Evolutionary conservation across 92 coral and sea anemone genomes (phyloP).

Genomic region (Phymanthus crucifer): DNA sequence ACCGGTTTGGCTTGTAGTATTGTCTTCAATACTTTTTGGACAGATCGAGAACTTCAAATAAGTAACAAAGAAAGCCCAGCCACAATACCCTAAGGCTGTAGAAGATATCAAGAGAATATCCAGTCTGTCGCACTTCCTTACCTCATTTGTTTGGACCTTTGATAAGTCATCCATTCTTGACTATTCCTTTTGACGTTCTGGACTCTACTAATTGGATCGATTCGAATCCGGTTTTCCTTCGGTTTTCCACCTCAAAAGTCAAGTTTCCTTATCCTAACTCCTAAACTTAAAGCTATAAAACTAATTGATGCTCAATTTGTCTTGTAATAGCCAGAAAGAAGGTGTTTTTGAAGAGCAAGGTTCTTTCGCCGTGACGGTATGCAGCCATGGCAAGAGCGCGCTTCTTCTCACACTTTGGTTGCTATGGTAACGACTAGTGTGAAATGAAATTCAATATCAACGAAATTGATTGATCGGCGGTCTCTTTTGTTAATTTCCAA

Average conservation of each 20-base stretch:
- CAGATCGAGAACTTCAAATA: neutral
- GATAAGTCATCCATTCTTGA: neutral
- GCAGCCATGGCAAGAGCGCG: conserved; percentile 20
- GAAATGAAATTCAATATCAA: conserved; percentile 20
- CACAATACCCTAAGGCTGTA: neutral
- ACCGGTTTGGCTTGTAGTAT: neutral
- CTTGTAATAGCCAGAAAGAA: neutral
- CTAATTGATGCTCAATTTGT: neutral
- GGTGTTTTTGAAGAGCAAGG: neutral
- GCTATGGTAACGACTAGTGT: conserved; percentile 21
- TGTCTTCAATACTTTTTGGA: neutral
- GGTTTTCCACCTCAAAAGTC: neutral
- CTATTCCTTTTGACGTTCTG: neutral
- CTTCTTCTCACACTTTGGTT: conserved; percentile 11
- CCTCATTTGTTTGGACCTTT: conserved; percentile 20
- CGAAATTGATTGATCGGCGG: neutral
- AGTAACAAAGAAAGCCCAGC: neutral
- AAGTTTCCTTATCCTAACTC: neutral
- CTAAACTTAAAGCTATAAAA: neutral
- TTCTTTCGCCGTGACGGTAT: conserved; percentile 9
- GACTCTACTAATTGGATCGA: neutral
- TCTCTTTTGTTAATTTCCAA: neutral
- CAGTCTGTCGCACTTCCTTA: neutral
- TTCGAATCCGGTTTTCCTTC: neutral
- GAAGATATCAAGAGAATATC: neutral